These are phyloP conservation scores for Tipula vernalis DNA, from an alignment of 2,888 invertebrate genomes.

Conservation along the genomic window DNA sequence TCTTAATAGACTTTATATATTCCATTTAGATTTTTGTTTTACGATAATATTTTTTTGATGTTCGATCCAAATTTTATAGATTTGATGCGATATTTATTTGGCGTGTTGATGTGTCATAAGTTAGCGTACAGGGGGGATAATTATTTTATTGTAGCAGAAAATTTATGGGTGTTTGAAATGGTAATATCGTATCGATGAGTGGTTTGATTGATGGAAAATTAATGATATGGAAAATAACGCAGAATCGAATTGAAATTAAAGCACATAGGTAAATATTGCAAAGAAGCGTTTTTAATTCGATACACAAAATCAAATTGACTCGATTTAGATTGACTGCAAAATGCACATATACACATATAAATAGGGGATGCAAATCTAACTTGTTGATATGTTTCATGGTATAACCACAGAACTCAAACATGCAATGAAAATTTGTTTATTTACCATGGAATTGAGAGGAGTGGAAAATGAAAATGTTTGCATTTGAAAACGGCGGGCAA, in stretches of 20 bases:
- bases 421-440: background rate
- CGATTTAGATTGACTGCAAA: background rate
- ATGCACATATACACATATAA: background rate
- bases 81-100: background rate
- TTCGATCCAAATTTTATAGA: background rate
- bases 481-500: background rate
- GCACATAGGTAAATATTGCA: too few relatives aligned
- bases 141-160: background rate
- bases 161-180: background rate
- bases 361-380: background rate
- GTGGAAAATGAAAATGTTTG: background rate
- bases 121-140: background rate
- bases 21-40: background rate
- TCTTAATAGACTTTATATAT: conserved; percentile 4
- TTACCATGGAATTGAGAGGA: background rate
- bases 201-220: background rate
- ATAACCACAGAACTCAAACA: background rate
- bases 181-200: background rate
- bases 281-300: background rate
- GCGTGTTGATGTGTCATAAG: background rate
- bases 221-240: background rate
- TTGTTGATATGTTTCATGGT: background rate
- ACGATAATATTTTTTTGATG: background rate
- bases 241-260: background rate
- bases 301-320: background rate